These are phyloP conservation scores for Neotoma lepida DNA, from an alignment of 2,113 vertebrate genomes.

Conservation along the genomic window DNA sequence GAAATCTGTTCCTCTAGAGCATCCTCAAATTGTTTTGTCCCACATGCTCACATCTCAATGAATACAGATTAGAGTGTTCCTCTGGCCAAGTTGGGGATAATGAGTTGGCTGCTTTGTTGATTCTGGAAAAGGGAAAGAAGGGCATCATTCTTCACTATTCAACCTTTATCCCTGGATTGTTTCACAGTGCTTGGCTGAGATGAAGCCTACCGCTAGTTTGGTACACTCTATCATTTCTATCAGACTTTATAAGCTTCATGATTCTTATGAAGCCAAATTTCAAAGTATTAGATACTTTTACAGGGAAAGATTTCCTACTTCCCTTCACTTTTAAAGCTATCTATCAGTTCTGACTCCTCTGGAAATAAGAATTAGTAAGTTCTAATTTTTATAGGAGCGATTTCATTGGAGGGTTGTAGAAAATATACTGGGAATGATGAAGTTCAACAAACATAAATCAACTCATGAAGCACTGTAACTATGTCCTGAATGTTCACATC, in stretches of 20 bases:
- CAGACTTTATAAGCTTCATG: background rate
- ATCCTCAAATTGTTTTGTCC: background rate
- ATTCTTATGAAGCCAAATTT: slow-evolving; percentile 23
- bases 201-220: background rate
- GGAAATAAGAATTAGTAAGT: slow-evolving; percentile 10
- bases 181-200: background rate
- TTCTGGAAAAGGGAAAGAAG: background rate
- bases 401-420: slow-evolving; percentile 7
- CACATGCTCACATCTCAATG: background rate
- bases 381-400: background rate
- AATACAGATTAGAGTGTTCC: background rate
- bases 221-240: background rate
- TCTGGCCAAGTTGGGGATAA: background rate
- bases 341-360: background rate
- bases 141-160: background rate
- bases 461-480: background rate
- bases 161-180: background rate
- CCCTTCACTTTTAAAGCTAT: background rate
- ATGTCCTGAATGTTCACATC: background rate
- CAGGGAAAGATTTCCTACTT: background rate
- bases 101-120: background rate
- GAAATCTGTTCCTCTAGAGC: background rate
- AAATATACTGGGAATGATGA: background rate
- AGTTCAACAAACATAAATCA: background rate
- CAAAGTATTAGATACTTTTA: background rate